Conservation (phyloP, 2,797 vertebrate species). For the Sebastes matsubarae region DNA sequence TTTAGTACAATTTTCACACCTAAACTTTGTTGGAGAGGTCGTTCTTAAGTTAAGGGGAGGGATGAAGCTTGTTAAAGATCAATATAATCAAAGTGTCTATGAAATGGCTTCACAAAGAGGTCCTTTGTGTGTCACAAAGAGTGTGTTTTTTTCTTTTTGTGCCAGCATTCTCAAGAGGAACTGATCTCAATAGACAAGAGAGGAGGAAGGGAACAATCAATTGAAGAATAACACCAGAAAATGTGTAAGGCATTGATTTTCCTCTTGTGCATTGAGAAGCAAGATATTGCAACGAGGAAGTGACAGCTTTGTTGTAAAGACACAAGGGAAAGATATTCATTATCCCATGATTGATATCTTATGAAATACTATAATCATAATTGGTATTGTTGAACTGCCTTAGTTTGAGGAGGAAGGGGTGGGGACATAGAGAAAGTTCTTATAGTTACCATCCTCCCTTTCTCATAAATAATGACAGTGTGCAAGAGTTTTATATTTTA, state of each 20-base stretch:
- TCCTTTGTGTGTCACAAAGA: conserved; percentile 30
- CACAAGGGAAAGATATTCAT: conserved; percentile 2
- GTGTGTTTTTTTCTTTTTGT: background rate
- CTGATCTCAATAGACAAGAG: conserved; percentile 20
- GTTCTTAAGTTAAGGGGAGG: background rate
- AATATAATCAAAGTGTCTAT: conserved; percentile 13
- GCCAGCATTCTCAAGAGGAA: background rate
- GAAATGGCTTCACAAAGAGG: conserved; percentile 15
- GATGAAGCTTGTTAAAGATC: background rate
- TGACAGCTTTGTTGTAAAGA: conserved; percentile 16
- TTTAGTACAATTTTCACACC: background rate
- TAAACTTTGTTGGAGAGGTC: background rate
- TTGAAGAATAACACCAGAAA: conserved; percentile 26
- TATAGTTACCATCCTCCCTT: background rate
- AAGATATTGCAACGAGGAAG: conserved; percentile 24
- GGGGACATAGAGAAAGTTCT: background rate
- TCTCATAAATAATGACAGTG: background rate
- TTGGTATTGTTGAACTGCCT: background rate
- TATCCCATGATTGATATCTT: conserved; percentile 19
- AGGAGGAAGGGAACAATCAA: conserved; percentile 24
- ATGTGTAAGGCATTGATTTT: conserved; percentile 50
- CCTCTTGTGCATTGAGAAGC: conserved; percentile 27
- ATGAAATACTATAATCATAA: background rate
- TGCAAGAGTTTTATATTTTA: background rate
- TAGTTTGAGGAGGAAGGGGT: background rate